Conservation (phyloP, 2,888 invertebrate genomes). For the Operophtera brumata region DNA sequence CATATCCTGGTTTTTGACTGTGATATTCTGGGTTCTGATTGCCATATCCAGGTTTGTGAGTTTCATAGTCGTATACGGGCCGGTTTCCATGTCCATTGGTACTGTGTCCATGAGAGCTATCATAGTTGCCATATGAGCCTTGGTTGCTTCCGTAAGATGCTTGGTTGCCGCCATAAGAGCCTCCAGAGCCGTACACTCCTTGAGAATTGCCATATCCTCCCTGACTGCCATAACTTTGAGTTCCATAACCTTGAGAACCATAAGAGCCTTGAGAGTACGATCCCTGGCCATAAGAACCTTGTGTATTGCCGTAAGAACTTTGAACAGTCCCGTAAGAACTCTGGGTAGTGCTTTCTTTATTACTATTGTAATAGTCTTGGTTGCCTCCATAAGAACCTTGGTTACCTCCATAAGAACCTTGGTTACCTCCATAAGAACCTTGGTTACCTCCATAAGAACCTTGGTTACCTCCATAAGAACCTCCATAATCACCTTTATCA, state of each 20-base stretch:
- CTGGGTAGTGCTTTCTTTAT: background rate
- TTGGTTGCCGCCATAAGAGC: slow-evolving; percentile 10
- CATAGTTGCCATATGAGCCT: background rate
- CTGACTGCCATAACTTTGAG: slow-evolving; percentile 3
- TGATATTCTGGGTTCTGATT: slow-evolving; percentile 16
- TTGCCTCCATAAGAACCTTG: slow-evolving; percentile 9
- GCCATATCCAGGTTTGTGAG: slow-evolving; percentile 17
- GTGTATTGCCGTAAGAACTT: slow-evolving; percentile 8
- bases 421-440: slow-evolving; percentile 14
- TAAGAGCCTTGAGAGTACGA: slow-evolving; percentile 6
- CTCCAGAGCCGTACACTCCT: background rate
- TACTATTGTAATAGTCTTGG: background rate
- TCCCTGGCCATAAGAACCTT: slow-evolving; percentile 3
- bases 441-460: slow-evolving; percentile 10
- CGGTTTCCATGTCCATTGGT: slow-evolving; percentile 19
- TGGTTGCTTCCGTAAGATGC: slow-evolving; percentile 12
- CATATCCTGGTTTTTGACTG: slow-evolving; percentile 14
- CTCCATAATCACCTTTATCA: slow-evolving; percentile 21
- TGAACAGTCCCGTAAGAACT: background rate
- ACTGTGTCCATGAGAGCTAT: slow-evolving; percentile 5
- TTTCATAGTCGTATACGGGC: slow-evolving; percentile 17
- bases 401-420: slow-evolving; percentile 18
- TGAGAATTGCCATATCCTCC: slow-evolving; percentile 14
- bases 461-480: slow-evolving; percentile 16
- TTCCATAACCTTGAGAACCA: slow-evolving; percentile 1